phyloP scores from a whole-genome alignment of 2,797 vertebrate species.

The Kryptopterus vitreolus region DNA sequence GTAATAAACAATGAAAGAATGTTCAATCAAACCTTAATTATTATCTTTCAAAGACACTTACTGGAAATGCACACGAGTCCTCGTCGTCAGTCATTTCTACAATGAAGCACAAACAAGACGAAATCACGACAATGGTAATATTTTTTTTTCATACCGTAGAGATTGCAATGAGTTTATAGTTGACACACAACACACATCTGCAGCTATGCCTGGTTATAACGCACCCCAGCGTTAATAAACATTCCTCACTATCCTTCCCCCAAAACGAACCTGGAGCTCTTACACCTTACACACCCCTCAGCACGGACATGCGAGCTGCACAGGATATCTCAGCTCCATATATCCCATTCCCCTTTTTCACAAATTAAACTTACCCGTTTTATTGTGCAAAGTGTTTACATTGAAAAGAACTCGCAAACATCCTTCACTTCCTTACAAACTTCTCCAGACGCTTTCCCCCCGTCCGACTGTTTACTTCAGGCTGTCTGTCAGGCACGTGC shows the following conservation, averaged over 20 bases:
- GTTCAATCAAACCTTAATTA: no score
- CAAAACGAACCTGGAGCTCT: neutral
- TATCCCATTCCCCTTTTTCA: no score
- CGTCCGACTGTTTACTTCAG: neutral
- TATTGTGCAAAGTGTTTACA: neutral
- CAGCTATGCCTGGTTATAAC: neutral
- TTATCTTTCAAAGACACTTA: constrained; percentile 23
- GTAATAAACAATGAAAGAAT: no score
- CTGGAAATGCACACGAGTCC: constrained; percentile 18
- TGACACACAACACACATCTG: neutral
- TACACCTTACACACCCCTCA: neutral
- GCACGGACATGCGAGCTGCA: neutral
- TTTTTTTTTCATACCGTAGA: neutral
- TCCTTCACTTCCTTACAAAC: constrained; percentile 31
- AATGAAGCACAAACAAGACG: neutral
- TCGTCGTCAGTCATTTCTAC: constrained; percentile 40
- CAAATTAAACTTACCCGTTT: neutral
- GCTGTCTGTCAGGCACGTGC: neutral
- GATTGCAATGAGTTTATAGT: neutral
- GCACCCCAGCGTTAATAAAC: neutral
- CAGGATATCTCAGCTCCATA: neutral
- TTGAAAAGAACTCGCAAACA: neutral
- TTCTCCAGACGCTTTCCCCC: neutral
- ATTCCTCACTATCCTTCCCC: neutral
- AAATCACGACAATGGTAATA: neutral